phyloP scores from a whole-genome alignment of 2,888 invertebrate species.

The Oscheius onirici region DNA sequence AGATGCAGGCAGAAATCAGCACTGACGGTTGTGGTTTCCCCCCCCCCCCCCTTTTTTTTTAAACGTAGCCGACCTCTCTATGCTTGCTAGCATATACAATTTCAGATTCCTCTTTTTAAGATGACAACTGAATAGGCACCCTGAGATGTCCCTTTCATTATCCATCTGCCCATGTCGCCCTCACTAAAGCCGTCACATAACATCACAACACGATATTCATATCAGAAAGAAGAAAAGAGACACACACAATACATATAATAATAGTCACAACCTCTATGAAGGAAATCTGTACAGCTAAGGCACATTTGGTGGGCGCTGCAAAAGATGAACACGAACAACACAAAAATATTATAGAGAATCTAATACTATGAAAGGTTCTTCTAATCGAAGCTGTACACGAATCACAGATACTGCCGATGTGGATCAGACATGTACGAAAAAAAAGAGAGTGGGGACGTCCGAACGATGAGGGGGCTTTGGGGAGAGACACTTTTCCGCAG shows the following conservation, averaged over 20 bases:
- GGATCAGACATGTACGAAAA: conserved; percentile 14
- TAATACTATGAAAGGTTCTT: conserved; percentile 15
- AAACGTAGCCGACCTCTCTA: too few relatives aligned
- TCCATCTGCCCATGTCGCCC: too few relatives aligned
- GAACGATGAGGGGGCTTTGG: background rate
- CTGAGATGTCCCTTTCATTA: too few relatives aligned
- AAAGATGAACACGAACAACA: background rate
- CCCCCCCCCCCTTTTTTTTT: too few relatives aligned
- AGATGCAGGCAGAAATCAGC: too few relatives aligned
- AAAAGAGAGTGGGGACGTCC: conserved; percentile 2
- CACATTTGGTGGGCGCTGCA: conserved; percentile 25
- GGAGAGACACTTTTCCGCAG: background rate
- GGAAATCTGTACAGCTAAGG: conserved; percentile 22
- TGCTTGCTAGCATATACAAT: too few relatives aligned
- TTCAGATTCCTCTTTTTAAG: too few relatives aligned
- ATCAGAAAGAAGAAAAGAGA: background rate
- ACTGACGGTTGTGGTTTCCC: too few relatives aligned
- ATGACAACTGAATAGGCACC: too few relatives aligned
- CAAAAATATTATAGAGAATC: conserved; percentile 1
- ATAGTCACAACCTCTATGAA: conserved; percentile 1
- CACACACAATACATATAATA: background rate
- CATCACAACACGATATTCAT: background rate
- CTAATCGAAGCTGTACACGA: conserved; percentile 33
- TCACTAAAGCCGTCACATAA: too few relatives aligned
- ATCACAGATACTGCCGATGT: conserved; percentile 36